Conservation (phyloP, 1,140 invertebrate genomes). For the Hydropsyche tenuis region DNA sequence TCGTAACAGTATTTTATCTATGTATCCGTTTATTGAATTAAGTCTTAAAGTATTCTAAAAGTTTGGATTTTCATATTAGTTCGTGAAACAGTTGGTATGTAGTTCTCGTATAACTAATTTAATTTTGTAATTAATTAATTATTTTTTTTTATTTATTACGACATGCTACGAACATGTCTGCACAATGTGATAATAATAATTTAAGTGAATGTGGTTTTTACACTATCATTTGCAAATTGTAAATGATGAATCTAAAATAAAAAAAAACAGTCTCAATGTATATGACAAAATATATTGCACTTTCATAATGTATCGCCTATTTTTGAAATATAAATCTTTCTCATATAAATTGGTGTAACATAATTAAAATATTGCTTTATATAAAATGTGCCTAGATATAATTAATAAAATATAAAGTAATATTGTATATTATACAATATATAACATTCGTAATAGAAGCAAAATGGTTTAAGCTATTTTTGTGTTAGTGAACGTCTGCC, state of each 20-base stretch:
- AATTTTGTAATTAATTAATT: not conserved
- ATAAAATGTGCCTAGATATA: slow-evolving; percentile 25
- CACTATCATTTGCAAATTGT: not conserved
- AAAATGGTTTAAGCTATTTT: not conserved
- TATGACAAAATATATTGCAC: not conserved
- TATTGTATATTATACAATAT: too few relatives aligned
- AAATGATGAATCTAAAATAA: too few relatives aligned
- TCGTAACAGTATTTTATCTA: too few relatives aligned
- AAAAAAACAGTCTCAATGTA: too few relatives aligned
- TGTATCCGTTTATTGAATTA: too few relatives aligned
- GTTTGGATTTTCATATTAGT: too few relatives aligned
- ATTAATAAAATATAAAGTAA: not conserved
- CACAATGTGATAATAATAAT: slow-evolving; percentile 38
- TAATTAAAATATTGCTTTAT: slow-evolving; percentile 21
- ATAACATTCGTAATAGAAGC: too few relatives aligned
- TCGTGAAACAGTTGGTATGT: too few relatives aligned
- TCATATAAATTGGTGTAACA: slow-evolving; percentile 8
- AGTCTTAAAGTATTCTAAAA: too few relatives aligned
- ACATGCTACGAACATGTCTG: not conserved
- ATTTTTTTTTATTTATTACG: not conserved
- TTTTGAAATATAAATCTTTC: slow-evolving; percentile 4
- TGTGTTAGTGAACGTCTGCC: slow-evolving; percentile 11
- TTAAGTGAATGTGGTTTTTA: not conserved
- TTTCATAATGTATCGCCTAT: not conserved
- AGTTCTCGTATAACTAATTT: too few relatives aligned